A percentile compares a stretch with the other conserved stretches of the same genome.
Evolutionary conservation across 92 coral and sea anemone species (phyloP).

Genomic region (Hydrozoanthus gracilis): DNA sequence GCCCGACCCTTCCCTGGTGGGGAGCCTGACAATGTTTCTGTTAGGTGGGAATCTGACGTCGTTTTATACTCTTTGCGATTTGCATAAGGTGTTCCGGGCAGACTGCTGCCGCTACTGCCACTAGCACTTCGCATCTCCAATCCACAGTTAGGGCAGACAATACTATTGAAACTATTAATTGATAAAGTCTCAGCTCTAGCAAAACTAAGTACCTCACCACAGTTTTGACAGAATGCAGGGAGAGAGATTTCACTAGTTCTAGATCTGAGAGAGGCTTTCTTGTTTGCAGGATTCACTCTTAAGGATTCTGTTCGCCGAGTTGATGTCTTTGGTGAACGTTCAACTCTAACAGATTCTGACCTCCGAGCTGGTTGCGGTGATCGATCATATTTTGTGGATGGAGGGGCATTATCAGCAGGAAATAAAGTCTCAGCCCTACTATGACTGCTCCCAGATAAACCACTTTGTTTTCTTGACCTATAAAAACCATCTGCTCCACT

Average conservation of each 20-base stretch:
- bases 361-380: slow-evolving; percentile 24
- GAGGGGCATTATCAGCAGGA: slow-evolving; percentile 68
- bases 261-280: slow-evolving; percentile 36
- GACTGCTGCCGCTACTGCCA: slow-evolving; percentile 70
- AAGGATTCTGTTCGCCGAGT: slow-evolving; percentile 38
- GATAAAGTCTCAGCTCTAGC: slow-evolving; percentile 18
- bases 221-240: slow-evolving; percentile 75
- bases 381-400: slow-evolving; percentile 41
- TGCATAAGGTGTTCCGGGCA: slow-evolving; percentile 72
- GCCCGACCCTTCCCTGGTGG: slow-evolving; percentile 30
- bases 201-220: slow-evolving; percentile 67
- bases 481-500: slow-evolving; percentile 79
- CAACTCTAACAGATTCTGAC: slow-evolving; percentile 36
- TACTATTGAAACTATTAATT: slow-evolving; percentile 8
- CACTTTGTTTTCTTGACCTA: slow-evolving; percentile 49
- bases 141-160: slow-evolving; percentile 46
- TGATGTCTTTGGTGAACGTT: slow-evolving; percentile 32
- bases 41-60: slow-evolving; percentile 33
- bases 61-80: slow-evolving; percentile 52
- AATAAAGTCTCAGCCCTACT: slow-evolving; percentile 73
- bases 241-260: slow-evolving; percentile 62
- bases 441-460: slow-evolving; percentile 31
- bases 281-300: slow-evolving; percentile 15
- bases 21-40: slow-evolving; percentile 23
- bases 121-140: slow-evolving; percentile 42